Conservation (phyloP, 2,113 vertebrate species). For the Pomatostomus ruficeps region DNA sequence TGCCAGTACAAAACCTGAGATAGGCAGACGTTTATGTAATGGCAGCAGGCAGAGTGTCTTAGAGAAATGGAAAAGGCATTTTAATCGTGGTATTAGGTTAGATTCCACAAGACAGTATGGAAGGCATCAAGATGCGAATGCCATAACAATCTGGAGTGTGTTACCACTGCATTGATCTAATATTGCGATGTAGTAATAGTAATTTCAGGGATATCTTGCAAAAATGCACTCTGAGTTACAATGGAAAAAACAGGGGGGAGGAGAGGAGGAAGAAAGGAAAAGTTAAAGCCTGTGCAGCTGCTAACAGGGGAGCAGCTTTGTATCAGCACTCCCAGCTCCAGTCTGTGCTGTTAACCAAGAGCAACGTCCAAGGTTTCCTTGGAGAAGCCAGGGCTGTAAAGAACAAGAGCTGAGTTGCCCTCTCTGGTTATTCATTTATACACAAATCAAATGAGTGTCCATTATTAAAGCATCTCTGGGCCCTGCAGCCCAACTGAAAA, state of each 20-base stretch:
- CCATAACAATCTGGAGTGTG: constrained; percentile 61
- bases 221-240: constrained; percentile 41
- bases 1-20: constrained; percentile 22
- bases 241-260: neutral
- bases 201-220: constrained; percentile 59
- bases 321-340: neutral
- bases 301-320: neutral
- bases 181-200: constrained; percentile 39
- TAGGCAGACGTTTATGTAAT: constrained; percentile 55
- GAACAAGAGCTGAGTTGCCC: neutral
- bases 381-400: neutral
- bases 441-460: neutral
- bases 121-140: constrained; percentile 58
- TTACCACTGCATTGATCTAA: constrained; percentile 61
- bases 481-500: neutral
- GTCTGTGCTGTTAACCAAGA: neutral
- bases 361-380: neutral
- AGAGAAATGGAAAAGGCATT: constrained; percentile 55
- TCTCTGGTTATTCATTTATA: neutral
- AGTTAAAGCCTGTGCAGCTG: constrained; percentile 7
- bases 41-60: constrained; percentile 24
- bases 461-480: neutral
- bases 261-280: neutral
- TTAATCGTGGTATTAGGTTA: constrained; percentile 52
- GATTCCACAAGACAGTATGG: constrained; percentile 60